Base-by-base conservation (phyloP, 2,888 invertebrate species). In the Drosophila prolongata region DNA sequence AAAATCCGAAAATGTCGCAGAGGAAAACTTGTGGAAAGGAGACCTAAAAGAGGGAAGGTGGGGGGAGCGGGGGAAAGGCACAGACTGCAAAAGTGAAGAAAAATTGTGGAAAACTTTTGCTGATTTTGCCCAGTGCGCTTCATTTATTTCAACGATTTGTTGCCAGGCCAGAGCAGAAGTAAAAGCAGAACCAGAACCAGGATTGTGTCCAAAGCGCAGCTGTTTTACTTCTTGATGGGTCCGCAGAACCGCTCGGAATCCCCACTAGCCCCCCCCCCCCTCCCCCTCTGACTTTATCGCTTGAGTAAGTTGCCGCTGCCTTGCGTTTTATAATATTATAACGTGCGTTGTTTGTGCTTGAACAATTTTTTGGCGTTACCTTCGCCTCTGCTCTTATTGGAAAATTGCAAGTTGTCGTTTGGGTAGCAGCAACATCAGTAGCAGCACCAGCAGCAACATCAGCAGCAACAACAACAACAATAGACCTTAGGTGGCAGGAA, bases 131-230 rank as follows among this genome's bases (percentile, higher is more conserved):
- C 89, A 86, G 88, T 86, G 86, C 86, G 86, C 88, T 86, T 86
- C 89, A 86, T 86, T 86, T 86, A 86, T 86, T 86, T 86, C 88
- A 78, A 86, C 89, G 89, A 89, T 86, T 89, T 86, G 89, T 87
- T 85, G 85, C 79, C 82, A 61, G 77, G 54, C 62, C 76, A 80
- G 69, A 24, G 13, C 3, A 24, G 13, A 46, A 46, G 24, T 24
- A 19, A 1, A 13, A 30, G 14, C 14, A 10, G 14, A 30, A 57
- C 59, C 34, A 57, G 52, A 58, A 43, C 53, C 37, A 53, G 71
- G 76, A 57, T 75, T 80, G 76, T 84, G 83, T 84, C 83, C 83
- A 84, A 86, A 67, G 73, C 88, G 88, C 83, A 88, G 83, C 88
- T 84, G 83, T 86, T 84, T 88, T 88, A 86, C 87, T 82, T 84